Base-by-base conservation (phyloP, 30 jellyfish, hydroid and myxozoan genomes). In the Cassiopea andromeda region DNA sequence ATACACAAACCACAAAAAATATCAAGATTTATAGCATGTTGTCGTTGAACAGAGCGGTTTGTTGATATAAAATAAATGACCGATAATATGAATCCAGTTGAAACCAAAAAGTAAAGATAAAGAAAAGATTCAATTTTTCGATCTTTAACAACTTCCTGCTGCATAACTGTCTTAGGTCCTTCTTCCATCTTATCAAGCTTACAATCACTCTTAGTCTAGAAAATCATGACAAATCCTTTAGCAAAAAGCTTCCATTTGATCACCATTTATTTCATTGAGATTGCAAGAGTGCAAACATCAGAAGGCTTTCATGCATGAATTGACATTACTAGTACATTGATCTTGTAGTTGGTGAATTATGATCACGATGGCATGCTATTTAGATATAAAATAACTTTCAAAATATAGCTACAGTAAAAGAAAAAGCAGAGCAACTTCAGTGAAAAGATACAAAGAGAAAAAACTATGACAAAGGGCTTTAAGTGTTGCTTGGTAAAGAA, bases 31-130 rank as follows among this genome's bases (percentile, higher is more conserved):
- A 77, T 78, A 45, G 68, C 90, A 75, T 80, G 88, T 45, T 72
- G 96, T 59, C 64, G n/a, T 48, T 46, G 57, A 48, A 66, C 46
- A 18, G 68, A 44, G 38, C 49, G 48, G 15, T 73, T 46, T 64
- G 91, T 77, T 0, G 92, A 81, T 4, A 89, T 60, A 60, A 79
- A 89, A 60, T 58, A 72, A 82, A 75, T 72, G 18, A 89, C 84
- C 70, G 96, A 68, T 88, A 89, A 46, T 18, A 89, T 82, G 77
- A 89, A 82, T 13, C 96, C 96, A 46, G 80, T 77, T 59, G 96
- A 89, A 3, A 89, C 96, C 38, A 89, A 73, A 59, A 89, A 89
- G 75, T 89, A 89, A 14, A 89, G 61, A 59, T 89, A 89, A 7
- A 89, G 88, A 61, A 81, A 73, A 2, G 96, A 89, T 66, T 80